A percentile compares a stretch with the other conserved stretches of the same genome.
phyloP scores from a whole-genome alignment of 2,888 invertebrate species.

The Ectropis crepuscularia region DNA sequence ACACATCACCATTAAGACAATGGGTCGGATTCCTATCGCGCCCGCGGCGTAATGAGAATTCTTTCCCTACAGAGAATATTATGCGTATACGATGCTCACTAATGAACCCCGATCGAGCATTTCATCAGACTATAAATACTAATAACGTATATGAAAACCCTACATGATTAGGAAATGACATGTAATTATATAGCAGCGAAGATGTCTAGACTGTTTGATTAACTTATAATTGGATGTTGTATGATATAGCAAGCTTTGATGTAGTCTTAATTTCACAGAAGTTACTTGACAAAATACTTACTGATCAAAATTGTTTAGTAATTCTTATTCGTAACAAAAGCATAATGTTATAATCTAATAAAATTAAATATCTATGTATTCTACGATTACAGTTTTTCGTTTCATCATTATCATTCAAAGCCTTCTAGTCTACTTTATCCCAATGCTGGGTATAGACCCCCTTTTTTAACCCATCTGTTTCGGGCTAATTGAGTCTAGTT shows the following conservation, averaged over 20 bases:
- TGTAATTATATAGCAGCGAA: neutral
- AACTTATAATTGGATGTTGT: neutral
- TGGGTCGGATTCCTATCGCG: slow-evolving; percentile 52
- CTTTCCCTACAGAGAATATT: slow-evolving; percentile 47
- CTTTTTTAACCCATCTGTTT: too few species aligned
- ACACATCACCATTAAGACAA: slow-evolving; percentile 54
- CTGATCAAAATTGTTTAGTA: too few species aligned
- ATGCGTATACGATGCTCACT: slow-evolving; percentile 35
- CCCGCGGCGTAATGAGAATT: slow-evolving; percentile 61
- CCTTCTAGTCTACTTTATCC: too few species aligned
- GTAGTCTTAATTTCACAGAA: too few species aligned
- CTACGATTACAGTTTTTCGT: too few species aligned
- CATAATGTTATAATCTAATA: too few species aligned
- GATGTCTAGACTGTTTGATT: slow-evolving; percentile 5
- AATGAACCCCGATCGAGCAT: slow-evolving; percentile 34
- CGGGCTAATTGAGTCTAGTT: too few species aligned
- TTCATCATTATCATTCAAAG: too few species aligned
- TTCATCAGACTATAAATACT: neutral
- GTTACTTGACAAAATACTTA: too few species aligned
- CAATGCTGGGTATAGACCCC: too few species aligned
- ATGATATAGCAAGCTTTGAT: neutral
- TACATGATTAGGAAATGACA: neutral
- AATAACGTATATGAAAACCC: neutral
- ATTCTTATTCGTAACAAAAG: too few species aligned
- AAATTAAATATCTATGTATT: too few species aligned